These are phyloP conservation scores for Esox masquinongy DNA, from an alignment of 2,797 vertebrate genomes.

Conservation along the genomic window DNA sequence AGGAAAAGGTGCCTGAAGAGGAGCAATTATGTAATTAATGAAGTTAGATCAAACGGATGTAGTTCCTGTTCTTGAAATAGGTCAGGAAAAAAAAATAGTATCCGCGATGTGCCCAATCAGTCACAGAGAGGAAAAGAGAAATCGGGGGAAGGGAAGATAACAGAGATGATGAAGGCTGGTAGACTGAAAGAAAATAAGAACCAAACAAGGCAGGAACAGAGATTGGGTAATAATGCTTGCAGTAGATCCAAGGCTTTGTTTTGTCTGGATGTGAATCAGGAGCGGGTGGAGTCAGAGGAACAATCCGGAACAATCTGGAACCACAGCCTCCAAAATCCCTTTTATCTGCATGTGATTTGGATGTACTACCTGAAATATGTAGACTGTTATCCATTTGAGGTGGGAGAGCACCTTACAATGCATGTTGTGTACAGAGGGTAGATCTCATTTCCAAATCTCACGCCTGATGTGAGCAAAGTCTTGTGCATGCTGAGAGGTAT, in stretches of 20 bases:
- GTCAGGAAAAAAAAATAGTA: neutral
- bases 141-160: neutral
- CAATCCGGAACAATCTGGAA: neutral
- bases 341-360: constrained; percentile 2
- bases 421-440: neutral
- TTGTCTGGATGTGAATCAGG: neutral
- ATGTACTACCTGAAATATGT: neutral
- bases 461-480: neutral
- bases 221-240: neutral
- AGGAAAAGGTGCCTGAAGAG: neutral
- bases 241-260: too few relatives aligned
- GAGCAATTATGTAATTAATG: neutral
- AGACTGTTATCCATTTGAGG: neutral
- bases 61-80: constrained; percentile 1
- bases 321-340: neutral
- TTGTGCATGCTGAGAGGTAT: constrained; percentile 16
- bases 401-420: neutral
- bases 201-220: neutral
- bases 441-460: constrained; percentile 13
- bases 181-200: neutral
- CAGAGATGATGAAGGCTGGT: neutral
- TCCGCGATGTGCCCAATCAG: neutral
- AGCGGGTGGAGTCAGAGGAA: neutral
- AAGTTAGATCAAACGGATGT: neutral
- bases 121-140: neutral